Evolutionary conservation across 2,113 vertebrate species (phyloP), one percentile per base, ranked within the genome.

Genomic region (Archocentrus centrarchus): DNA sequence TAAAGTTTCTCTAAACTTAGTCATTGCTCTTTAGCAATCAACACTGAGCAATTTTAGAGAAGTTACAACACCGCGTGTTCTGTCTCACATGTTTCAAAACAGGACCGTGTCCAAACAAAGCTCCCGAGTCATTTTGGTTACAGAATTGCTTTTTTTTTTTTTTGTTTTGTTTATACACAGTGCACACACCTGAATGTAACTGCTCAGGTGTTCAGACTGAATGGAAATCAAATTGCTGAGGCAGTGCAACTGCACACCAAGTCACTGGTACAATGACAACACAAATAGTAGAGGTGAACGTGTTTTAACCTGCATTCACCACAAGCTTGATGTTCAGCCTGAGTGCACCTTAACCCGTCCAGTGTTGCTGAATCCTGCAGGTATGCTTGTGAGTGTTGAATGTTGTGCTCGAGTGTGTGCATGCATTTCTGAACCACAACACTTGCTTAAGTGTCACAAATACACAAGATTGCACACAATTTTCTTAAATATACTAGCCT

Each of bases 11-110:
- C 27, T 55, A 50, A 73, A 73, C 27, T 55, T 73, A 14, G 68
- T 75, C 63, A 1, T 6, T 17, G 27, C 78, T 27, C 59, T 64
- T 61, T 14, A 55, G 79, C 30, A 41, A 82, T 58, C 6, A 1
- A 27, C 37, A 59, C 4, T 32, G 68, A 85, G 35, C 47, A 7
- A 70, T 15, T 82, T 57, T 75, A 82, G 62, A 88, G 88, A 91
- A 91, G 88, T 93, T 86, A 66, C 82, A 92, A 89, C 66, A 82
- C 35, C 30, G 35, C 7, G 20, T 10, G 6, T 39, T 6, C 17
- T 4, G 2, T 2, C 24, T 11, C 44, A 73, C 20, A 18, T 32
- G 41, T 93, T 91, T 83, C 86, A 79, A 86, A 89, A 93, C 24
- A 83, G 39, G 5, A 30, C 41, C 13, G 22, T 92, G 87, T 86